Percentiles rank a stretch among this genome's conserved stretches.
Conservation (phyloP, 2,888 invertebrate species). For the Dolichopus griseipennis region DNA sequence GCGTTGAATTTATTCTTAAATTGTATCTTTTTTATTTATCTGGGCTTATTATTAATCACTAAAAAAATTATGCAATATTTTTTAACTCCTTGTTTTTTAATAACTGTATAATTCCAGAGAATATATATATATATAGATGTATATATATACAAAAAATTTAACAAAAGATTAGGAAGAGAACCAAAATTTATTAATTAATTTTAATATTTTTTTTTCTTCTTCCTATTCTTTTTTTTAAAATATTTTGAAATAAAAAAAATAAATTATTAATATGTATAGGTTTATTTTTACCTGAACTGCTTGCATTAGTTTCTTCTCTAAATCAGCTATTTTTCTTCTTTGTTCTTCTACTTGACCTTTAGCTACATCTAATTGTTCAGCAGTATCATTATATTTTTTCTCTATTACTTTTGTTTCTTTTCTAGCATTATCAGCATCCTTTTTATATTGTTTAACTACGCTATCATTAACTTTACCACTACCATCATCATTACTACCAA, state of each 20-base stretch:
- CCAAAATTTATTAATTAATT: constrained; percentile 7
- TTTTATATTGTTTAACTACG: constrained; percentile 58
- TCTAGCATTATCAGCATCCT: constrained; percentile 67
- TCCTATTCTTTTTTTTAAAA: background rate
- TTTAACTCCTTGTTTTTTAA: no score
- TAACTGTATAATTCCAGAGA: no score
- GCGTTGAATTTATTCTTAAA: no score
- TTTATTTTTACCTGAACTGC: constrained; percentile 48
- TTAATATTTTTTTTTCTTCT: background rate
- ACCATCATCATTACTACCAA: constrained; percentile 27
- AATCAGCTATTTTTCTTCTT: constrained; percentile 62
- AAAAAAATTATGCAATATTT: no score
- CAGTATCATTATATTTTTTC: constrained; percentile 65
- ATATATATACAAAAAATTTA: background rate
- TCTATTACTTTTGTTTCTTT: constrained; percentile 73
- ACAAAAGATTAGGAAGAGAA: background rate
- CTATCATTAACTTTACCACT: constrained; percentile 51
- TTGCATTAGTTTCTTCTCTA: constrained; percentile 69
- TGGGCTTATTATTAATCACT: no score
- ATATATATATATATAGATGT: no score
- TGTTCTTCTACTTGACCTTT: constrained; percentile 71
- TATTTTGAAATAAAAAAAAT: background rate
- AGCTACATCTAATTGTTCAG: constrained; percentile 66
- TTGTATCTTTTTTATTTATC: no score
- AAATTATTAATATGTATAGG: background rate